A percentile compares a stretch with the other conserved stretches of the same genome.
Evolutionary conservation across 2,888 invertebrate species (phyloP).

Genomic region (Nymphalis polychloros): DNA sequence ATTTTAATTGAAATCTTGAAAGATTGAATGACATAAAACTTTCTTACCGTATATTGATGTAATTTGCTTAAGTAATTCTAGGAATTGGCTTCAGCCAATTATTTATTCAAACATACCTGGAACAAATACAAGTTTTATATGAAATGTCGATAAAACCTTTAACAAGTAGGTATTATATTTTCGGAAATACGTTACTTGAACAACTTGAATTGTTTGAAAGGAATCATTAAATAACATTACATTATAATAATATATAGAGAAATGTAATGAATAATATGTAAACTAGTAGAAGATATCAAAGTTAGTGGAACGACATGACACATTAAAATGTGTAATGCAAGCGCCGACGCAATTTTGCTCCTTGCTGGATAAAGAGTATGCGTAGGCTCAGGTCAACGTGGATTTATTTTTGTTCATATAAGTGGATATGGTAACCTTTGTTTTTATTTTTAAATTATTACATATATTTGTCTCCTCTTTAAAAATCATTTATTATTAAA

Average conservation of each 20-base stretch:
- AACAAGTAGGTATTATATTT: neutral
- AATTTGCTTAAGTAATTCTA: conserved; percentile 26
- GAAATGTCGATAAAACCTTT: neutral
- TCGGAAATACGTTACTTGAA: neutral
- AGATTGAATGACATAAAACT: conserved; percentile 27
- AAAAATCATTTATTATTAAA: too few species aligned
- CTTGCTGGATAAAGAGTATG: conserved; percentile 54
- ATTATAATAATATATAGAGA: too few species aligned
- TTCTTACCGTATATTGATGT: conserved; percentile 27
- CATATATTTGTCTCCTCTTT: too few species aligned
- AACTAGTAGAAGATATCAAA: conserved; percentile 20
- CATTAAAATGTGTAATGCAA: conserved; percentile 38
- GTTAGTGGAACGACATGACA: conserved; percentile 32
- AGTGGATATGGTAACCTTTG: conserved; percentile 28
- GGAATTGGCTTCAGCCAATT: conserved; percentile 2
- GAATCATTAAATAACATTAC: too few species aligned
- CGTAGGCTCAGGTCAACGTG: conserved; percentile 58
- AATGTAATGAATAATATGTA: conserved; percentile 4
- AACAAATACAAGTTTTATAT: neutral
- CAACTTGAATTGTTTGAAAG: neutral
- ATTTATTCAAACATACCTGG: conserved; percentile 11
- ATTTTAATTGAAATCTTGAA: conserved; percentile 38
- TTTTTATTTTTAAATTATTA: too few species aligned
- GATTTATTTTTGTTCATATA: conserved; percentile 22
- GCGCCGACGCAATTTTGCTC: conserved; percentile 60